Base-by-base conservation (phyloP, 2,797 vertebrate genomes). In the Lagocephalus sceleratus region DNA sequence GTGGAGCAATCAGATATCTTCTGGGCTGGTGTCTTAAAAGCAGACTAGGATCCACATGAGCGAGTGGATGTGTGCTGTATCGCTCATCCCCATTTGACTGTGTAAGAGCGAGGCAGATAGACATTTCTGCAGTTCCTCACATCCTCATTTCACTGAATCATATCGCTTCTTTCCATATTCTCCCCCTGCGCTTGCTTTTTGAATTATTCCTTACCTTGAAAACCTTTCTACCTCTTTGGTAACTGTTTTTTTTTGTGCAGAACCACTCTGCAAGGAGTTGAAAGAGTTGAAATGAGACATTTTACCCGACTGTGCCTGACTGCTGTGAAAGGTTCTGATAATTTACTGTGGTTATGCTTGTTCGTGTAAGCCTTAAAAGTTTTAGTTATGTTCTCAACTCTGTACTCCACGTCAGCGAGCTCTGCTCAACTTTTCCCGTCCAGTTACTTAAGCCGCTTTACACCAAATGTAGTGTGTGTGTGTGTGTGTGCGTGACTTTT, bases 81-180 rank as follows among this genome's bases (percentile, higher is more conserved):
- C 57, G 68, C 59, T 54, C 62, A 49, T 32, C 32, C 47, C 1
- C 0, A 25, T 39, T 32, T 40, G 53, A 43, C 48, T 56, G 40
- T 47, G 54, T 47, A 39, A 43, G 19, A 54, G n/a, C 5, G 6
- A 19, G 9, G 15, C 9, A n/a, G 50, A 38, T 57, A 43, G 40
- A 57, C 60, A 69, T 51, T 52, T 59, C 35, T 50, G 49, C 57
- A 19, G 49, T 51, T 66, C 52, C 51, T 61, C 62, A 60, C 62
- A 47, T 51, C 66, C 3, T 22, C 45, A n/a, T 50, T 58, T 70
- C 57, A 12, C 63, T 68, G 65, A 77, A 75, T 77, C 17, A 52
- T 73, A 79, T 78, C 75, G 71, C 68, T 60, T 29, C 43, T 32
- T 29, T 61, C 55, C 76, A 73, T 21, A 23, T 54, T 74, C 54